Base-by-base conservation (phyloP, 2,797 vertebrate genomes). In the Diplodus sargus region DNA sequence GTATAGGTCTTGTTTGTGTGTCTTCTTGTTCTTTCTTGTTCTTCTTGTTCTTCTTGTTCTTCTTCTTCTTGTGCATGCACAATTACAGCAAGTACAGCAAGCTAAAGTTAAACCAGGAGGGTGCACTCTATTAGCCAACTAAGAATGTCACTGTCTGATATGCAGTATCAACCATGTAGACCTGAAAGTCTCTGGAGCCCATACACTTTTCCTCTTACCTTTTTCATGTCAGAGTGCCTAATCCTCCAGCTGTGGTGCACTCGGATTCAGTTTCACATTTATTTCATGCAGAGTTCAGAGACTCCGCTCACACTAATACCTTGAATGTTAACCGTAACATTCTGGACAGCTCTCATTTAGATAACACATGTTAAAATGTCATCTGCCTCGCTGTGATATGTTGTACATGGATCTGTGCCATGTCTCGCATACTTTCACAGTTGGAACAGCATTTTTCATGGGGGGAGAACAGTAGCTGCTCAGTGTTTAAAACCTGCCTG, bases 261-360 rank as follows among this genome's bases (percentile, higher is more conserved):
- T 58, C 75, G 45, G 69, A 49, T 74, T 45, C 22, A 14, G 56
- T 79, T 82, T 74, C 60, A 74, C 30, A 60, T 76, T 49, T 16
- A 49, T 20, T 58, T 13, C 13, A 57, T 39, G 47, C 66, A 63
- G 22, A 39, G 10, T 22, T 16, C 14, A 53, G 28, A 56, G 42
- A 34, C 43, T 43, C 51, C 13, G 42, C 13, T 70, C 15, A 43
- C 28, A 22, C 13, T 70, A 66, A 52, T 20, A 64, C 51, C 47
- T 53, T 70, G 3, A 66, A 66, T 66, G 45, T 64, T 76, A 20
- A 66, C 34, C 39, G 22, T 51, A 63, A 60, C 52, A 56, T 39
- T 54, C 54, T 63, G 22, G 71, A 78, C 68, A 53, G 81, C 25
- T 77, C 14, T 75, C 17, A 47, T 66, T 62, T 63, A 53, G 64